phyloP scores from a whole-genome alignment of 2,888 invertebrate species.

The Neoscelio sp. region DNA sequence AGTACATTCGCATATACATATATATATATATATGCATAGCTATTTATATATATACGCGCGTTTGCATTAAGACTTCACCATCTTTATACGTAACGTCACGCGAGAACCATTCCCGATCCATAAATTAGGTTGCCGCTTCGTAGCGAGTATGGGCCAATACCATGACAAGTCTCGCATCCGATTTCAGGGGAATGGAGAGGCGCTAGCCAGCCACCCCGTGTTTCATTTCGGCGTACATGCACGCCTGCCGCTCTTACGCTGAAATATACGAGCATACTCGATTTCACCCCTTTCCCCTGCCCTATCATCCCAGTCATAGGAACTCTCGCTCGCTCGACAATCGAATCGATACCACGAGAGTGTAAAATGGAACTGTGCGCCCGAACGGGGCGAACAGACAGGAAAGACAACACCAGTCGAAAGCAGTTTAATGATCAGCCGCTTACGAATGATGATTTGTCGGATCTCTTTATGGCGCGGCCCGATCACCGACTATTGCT shows the following conservation, averaged over 20 bases:
- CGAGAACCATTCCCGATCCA: slow-evolving; percentile 58
- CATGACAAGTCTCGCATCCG: slow-evolving; percentile 70
- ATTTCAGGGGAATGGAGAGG: slow-evolving; percentile 67
- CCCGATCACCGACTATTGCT: slow-evolving; percentile 21
- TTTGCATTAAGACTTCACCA: slow-evolving; percentile 60
- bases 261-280: slow-evolving; percentile 67
- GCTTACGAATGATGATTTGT: slow-evolving; percentile 44
- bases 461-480: slow-evolving; percentile 9
- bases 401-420: neutral
- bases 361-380: slow-evolving; percentile 55
- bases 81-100: slow-evolving; percentile 60
- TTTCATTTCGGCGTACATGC: slow-evolving; percentile 71
- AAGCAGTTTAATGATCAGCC: slow-evolving; percentile 31
- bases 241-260: slow-evolving; percentile 65
- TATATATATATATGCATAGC: too few relatives aligned
- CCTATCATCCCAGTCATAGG: slow-evolving; percentile 47
- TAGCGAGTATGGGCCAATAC: slow-evolving; percentile 74
- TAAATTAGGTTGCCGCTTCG: slow-evolving; percentile 71
- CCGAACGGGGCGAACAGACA: neutral
- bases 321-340: slow-evolving; percentile 60
- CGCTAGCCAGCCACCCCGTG: slow-evolving; percentile 63
- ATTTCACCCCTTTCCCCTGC: slow-evolving; percentile 41
- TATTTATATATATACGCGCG: slow-evolving; percentile 18
- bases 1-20: slow-evolving; percentile 37
- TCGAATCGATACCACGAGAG: slow-evolving; percentile 63